Percentiles rank a stretch among this genome's conserved stretches.
These are phyloP conservation scores for Clistopyga incitator DNA, from an alignment of 2,888 invertebrate species.

Conservation along the genomic window DNA sequence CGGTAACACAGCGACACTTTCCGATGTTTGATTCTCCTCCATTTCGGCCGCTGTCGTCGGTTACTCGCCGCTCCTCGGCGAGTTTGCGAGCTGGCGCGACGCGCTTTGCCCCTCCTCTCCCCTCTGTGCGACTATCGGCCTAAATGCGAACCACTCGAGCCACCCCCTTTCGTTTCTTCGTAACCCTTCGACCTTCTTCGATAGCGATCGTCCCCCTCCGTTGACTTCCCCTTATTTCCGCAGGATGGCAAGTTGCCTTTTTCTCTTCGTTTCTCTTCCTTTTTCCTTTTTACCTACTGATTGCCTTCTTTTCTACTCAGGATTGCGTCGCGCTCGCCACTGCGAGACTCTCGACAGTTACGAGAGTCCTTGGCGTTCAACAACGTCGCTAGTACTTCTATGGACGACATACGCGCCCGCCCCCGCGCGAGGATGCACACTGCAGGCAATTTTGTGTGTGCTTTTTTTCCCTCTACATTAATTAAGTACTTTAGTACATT, in stretches of 20 bases:
- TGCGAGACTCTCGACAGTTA: background rate
- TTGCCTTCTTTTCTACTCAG: background rate
- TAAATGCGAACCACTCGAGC: background rate
- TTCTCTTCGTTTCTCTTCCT: no score
- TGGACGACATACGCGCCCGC: background rate
- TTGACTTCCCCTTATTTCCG: background rate
- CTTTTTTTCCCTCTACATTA: background rate
- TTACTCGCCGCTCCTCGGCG: slow-evolving; percentile 61
- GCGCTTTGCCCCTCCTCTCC: background rate
- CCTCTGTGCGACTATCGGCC: slow-evolving; percentile 2
- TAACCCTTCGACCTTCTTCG: background rate
- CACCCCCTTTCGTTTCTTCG: background rate
- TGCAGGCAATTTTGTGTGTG: background rate
- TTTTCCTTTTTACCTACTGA: background rate
- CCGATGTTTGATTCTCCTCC: slow-evolving; percentile 85
- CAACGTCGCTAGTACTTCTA: background rate
- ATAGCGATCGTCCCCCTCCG: background rate
- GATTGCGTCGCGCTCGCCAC: background rate
- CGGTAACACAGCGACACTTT: slow-evolving; percentile 85
- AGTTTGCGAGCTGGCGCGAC: slow-evolving; percentile 12
- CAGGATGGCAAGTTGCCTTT: no score
- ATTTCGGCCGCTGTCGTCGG: slow-evolving; percentile 82
- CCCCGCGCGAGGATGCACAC: background rate
- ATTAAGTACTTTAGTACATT: no score
- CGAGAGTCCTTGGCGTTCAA: background rate